These are phyloP conservation scores for Tribolium castaneum DNA, from an alignment of 1,140 invertebrate species.

Conservation along the genomic window DNA sequence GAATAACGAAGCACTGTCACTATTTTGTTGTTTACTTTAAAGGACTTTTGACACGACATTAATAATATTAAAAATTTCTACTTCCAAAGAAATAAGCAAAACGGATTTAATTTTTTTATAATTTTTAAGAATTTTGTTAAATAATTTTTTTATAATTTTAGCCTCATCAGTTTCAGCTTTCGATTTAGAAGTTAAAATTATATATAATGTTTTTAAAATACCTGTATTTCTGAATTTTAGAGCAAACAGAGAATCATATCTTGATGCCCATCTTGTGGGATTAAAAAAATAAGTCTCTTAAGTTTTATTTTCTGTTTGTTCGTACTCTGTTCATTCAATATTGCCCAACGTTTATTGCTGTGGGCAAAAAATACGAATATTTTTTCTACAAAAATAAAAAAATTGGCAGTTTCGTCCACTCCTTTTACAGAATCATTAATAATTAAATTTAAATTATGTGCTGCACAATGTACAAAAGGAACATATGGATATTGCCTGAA, in stretches of 20 bases:
- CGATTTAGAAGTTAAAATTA: neutral
- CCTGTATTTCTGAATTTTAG: neutral
- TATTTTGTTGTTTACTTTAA: too few relatives aligned
- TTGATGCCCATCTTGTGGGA: constrained; percentile 10
- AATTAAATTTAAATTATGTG: constrained; percentile 60
- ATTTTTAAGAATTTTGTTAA: too few relatives aligned
- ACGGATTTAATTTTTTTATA: neutral
- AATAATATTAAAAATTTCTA: neutral
- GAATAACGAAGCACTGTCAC: too few relatives aligned
- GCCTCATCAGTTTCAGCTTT: constrained; percentile 13
- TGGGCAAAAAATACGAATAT: constrained; percentile 12
- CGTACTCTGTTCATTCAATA: too few relatives aligned
- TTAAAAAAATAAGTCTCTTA: neutral
- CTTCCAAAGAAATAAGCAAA: too few relatives aligned
- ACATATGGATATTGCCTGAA: neutral
- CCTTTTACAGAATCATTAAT: neutral
- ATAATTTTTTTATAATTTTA: neutral
- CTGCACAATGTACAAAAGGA: constrained; percentile 53
- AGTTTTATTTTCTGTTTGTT: neutral
- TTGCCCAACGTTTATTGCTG: too few relatives aligned
- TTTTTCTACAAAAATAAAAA: neutral
- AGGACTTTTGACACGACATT: too few relatives aligned
- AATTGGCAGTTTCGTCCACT: neutral
- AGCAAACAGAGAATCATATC: neutral
- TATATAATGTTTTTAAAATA: constrained; percentile 11